phyloP scores from a whole-genome alignment of 1,140 invertebrate genomes.

The Cataglyphis hispanica region DNA sequence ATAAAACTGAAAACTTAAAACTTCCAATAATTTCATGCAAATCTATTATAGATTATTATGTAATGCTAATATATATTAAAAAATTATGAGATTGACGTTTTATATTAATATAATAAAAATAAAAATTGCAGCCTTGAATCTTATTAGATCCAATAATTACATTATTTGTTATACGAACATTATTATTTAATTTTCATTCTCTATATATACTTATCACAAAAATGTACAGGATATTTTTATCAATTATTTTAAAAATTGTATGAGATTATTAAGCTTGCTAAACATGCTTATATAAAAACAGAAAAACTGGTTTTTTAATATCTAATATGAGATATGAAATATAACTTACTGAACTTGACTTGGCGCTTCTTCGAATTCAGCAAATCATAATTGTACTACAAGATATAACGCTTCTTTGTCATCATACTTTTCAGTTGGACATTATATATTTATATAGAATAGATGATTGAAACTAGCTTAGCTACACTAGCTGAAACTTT shows the following conservation, averaged over 20 bases:
- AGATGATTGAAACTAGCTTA: not conserved
- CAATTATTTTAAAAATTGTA: too few relatives aligned
- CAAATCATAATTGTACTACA: not conserved
- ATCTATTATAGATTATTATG: not conserved
- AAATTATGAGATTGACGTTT: not conserved
- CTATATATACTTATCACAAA: too few relatives aligned
- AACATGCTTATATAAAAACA: not conserved
- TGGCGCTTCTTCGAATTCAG: not conserved
- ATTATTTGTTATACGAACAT: not conserved
- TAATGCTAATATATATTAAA: not conserved
- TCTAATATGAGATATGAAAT: not conserved
- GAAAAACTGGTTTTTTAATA: not conserved
- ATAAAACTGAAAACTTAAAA: not conserved
- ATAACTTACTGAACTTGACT: not conserved
- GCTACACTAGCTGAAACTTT: not conserved
- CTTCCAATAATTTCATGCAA: not conserved
- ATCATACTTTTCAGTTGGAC: not conserved
- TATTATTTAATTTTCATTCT: not conserved
- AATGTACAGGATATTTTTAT: too few relatives aligned
- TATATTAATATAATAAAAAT: not conserved
- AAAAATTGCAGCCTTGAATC: not conserved
- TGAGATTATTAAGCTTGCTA: not conserved
- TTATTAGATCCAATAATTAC: not conserved
- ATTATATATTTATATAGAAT: not conserved
- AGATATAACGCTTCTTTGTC: not conserved